phyloP scores from a whole-genome alignment of 2,888 invertebrate genomes.

The Agrochola lota region DNA sequence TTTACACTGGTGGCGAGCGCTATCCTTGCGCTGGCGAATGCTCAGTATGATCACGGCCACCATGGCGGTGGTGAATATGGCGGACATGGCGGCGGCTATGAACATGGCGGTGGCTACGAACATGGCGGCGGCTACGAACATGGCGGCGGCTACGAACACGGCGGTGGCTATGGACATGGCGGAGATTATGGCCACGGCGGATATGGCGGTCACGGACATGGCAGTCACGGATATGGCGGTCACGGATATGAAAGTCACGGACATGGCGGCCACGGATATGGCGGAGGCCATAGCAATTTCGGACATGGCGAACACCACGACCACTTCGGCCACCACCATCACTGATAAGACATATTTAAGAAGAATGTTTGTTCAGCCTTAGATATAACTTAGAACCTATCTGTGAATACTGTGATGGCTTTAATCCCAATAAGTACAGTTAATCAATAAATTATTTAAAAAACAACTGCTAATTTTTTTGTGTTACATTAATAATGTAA shows the following conservation, averaged over 20 bases:
- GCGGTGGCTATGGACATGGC: neutral
- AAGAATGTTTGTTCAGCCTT: neutral
- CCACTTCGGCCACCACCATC: no score
- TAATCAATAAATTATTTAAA: slow-evolving; percentile 4
- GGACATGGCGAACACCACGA: no score
- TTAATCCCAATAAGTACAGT: neutral
- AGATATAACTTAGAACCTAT: neutral
- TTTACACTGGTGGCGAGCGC: slow-evolving; percentile 44
- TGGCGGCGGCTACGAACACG: neutral
- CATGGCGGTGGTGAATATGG: neutral
- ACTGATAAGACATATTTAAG: neutral
- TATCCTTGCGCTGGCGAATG: slow-evolving; percentile 32
- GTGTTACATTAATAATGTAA: neutral
- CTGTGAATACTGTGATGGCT: neutral
- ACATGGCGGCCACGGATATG: neutral
- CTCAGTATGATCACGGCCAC: neutral
- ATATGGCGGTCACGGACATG: neutral
- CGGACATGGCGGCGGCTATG: neutral
- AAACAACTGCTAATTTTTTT: neutral
- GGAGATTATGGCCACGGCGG: neutral
- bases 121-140: neutral
- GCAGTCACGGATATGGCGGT: neutral
- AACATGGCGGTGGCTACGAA: neutral
- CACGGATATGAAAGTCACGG: neutral
- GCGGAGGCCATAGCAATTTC: no score